A percentile compares a stretch with the other conserved stretches of the same genome.
These are phyloP conservation scores for Ictidomys tridecemlineatus DNA, from an alignment of 2,113 vertebrate genomes.

Conservation along the genomic window DNA sequence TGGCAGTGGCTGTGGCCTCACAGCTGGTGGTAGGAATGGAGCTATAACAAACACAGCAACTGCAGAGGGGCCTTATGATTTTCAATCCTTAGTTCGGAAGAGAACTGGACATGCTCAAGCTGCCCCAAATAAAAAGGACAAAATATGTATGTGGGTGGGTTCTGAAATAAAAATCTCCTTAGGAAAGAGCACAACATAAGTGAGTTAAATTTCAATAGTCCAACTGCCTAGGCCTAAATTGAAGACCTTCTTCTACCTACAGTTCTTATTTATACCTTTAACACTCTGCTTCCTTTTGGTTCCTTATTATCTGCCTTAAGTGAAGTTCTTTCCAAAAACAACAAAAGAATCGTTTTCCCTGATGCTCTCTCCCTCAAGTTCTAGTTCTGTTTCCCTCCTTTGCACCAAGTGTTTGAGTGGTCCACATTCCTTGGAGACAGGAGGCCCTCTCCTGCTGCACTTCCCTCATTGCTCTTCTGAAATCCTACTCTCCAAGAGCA, in stretches of 20 bases:
- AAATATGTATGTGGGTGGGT: neutral
- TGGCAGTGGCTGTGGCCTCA: neutral
- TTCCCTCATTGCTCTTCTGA: neutral
- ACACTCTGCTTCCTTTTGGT: neutral
- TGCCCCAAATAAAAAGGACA: conserved; percentile 22
- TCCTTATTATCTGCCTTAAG: conserved; percentile 2
- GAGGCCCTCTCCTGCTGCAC: neutral
- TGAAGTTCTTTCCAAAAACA: conserved; percentile 33
- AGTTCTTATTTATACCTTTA: neutral
- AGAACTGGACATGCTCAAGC: neutral
- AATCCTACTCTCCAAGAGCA: conserved; percentile 38
- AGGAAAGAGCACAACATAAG: neutral
- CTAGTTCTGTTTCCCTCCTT: neutral
- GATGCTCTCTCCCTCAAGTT: neutral
- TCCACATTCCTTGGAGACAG: neutral
- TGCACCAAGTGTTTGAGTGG: neutral
- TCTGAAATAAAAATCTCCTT: neutral
- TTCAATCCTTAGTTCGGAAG: neutral
- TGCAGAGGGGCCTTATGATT: neutral
- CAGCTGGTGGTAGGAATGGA: conserved; percentile 7
- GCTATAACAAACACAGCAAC: neutral
- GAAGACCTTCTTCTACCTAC: neutral
- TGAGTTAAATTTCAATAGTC: neutral
- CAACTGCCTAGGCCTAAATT: neutral
- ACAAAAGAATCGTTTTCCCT: neutral